phyloP scores from a whole-genome alignment of 2,113 vertebrate genomes.

The Saguinus midas region DNA sequence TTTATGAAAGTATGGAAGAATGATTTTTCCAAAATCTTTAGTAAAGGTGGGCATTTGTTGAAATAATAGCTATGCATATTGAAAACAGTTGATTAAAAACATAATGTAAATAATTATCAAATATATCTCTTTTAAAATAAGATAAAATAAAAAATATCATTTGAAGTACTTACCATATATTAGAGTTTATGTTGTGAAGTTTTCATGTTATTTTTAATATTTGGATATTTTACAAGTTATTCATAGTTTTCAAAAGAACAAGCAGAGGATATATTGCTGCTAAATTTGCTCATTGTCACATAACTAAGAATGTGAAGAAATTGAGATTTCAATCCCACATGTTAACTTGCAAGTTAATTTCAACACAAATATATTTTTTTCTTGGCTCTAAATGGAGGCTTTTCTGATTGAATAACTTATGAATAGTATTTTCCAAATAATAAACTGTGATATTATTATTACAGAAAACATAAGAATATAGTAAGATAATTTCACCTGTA shows the following conservation, averaged over 20 bases:
- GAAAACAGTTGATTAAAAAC: neutral
- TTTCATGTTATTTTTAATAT: neutral
- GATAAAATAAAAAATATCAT: neutral
- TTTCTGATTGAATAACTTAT: neutral
- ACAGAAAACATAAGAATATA: neutral
- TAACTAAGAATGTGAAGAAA: neutral
- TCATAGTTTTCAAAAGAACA: neutral
- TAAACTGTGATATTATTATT: neutral
- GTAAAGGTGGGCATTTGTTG: neutral
- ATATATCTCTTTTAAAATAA: neutral
- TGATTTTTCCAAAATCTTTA: neutral
- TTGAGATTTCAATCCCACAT: neutral
- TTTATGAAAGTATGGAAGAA: neutral
- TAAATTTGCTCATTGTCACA: neutral
- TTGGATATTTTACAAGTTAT: neutral
- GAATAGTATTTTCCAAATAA: neutral
- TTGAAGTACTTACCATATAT: neutral
- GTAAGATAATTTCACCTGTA: neutral
- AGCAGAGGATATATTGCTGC: neutral
- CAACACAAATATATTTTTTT: neutral
- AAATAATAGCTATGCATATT: neutral
- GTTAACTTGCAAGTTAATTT: neutral
- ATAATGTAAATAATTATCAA: neutral
- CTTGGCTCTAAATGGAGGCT: neutral
- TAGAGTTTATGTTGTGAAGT: neutral